Base-by-base conservation (phyloP, 1,140 invertebrate genomes). In the Geopemphigus sp. region DNA sequence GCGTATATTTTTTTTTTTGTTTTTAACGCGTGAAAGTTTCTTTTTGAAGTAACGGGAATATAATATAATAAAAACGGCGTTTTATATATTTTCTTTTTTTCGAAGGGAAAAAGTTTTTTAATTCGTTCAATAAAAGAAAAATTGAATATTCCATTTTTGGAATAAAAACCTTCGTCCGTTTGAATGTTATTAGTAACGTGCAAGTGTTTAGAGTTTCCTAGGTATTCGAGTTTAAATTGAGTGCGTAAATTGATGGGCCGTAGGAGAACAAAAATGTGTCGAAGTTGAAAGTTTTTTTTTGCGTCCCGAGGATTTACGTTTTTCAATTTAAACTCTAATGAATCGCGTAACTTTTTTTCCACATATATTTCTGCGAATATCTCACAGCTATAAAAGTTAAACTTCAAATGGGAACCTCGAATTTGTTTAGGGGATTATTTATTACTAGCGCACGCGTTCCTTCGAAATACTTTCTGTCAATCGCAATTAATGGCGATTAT, bases 321-420 rank as follows among this genome's bases (percentile, higher is more conserved):
- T 70, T 73, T 73, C 54, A 73, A 56, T 73, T 73, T 73, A 73
- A 73, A 54, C 50, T 73, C 70, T 57, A 57, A 57, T 57, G 50
- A 54, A 73, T 57, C 39, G 70, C 32, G 17, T 32, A 73, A 73
- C 70, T 73, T 50, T 50, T 50, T 50, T 73, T 73, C 4, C 53
- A 26, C 32, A 24, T 68, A 68, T 68, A 68, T 50, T 50, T 68
- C 24, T 50, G 22, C 24, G 22, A 68, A 68, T 68, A 68, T 24
- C 24, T 50, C 45, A 50, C 8, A 17, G 22, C 14, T 14, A 1
- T 68, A 50, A 17, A 68, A 68, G 45, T 68, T 50, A 68, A 50
- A 68, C 45, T 50, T 68, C 66, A 68, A 68, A 50, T 26, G 66
- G 14, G 26, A 50, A 68, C 6, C 1, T 15, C 22, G 50, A 50